Conservation (phyloP, 2,113 vertebrate species). For the Coryphaenoides rupestris region DNA sequence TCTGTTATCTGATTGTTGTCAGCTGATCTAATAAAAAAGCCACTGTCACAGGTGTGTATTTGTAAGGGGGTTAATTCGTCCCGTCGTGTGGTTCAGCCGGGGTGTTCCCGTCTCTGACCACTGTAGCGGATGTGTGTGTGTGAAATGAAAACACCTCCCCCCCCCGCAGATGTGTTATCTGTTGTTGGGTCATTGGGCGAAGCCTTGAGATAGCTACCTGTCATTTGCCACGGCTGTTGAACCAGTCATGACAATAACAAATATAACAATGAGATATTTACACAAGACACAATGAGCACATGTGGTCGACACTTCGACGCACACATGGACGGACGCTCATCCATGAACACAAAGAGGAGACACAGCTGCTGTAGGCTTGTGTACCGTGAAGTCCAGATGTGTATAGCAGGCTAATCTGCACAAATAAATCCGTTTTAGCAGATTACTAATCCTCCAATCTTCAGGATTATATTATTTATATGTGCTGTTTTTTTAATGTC, state of each 20-base stretch:
- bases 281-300: no score
- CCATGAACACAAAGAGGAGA: conserved; percentile 4
- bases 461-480: neutral
- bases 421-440: no score
- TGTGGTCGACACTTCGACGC: neutral
- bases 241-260: no score
- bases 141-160: no score
- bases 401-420: neutral
- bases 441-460: neutral
- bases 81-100: neutral
- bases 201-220: no score
- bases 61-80: neutral
- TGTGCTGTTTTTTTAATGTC: no score
- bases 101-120: no score
- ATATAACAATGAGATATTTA: no score
- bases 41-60: conserved; percentile 48
- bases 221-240: no score
- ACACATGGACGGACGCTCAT: conserved; percentile 6
- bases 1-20: conserved; percentile 18
- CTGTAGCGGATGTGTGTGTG: no score
- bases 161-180: no score
- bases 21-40: conserved; percentile 34
- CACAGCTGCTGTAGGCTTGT: conserved; percentile 18
- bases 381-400: conserved; percentile 53
- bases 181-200: no score